These are phyloP conservation scores for Rhodophaea formosa DNA, from an alignment of 2,888 invertebrate species.

Conservation along the genomic window DNA sequence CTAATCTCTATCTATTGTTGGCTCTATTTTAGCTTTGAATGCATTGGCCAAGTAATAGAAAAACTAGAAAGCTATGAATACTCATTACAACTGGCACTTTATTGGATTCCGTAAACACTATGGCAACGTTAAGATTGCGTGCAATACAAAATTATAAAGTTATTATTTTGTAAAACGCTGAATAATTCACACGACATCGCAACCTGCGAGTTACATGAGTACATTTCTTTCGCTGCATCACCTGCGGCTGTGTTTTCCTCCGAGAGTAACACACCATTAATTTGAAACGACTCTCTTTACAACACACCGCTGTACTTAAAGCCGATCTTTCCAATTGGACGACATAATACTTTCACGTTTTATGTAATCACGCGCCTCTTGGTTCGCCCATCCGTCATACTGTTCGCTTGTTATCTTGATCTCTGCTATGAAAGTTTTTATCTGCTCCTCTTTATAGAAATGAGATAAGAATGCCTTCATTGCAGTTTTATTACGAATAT, in stretches of 20 bases:
- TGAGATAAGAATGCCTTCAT: slow-evolving; percentile 42
- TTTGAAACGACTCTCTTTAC: slow-evolving; percentile 34
- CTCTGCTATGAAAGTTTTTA: slow-evolving; percentile 61
- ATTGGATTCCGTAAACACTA: slow-evolving; percentile 5
- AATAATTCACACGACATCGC: slow-evolving; percentile 10
- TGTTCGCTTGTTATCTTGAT: slow-evolving; percentile 61
- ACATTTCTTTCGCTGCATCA: slow-evolving; percentile 12
- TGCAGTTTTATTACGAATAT: slow-evolving; percentile 20
- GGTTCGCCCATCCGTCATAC: slow-evolving; percentile 65
- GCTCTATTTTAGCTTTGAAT: too few species aligned
- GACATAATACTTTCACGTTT: slow-evolving; percentile 69
- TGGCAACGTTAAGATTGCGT: background rate
- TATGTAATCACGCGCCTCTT: slow-evolving; percentile 66
- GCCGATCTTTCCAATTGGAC: slow-evolving; percentile 59
- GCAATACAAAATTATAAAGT: slow-evolving; percentile 3
- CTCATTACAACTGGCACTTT: background rate
- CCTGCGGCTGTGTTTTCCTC: slow-evolving; percentile 28
- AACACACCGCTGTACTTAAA: slow-evolving; percentile 37
- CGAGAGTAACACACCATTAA: slow-evolving; percentile 33
- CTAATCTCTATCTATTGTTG: too few species aligned
- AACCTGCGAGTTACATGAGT: slow-evolving; percentile 10
- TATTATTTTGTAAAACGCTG: slow-evolving; percentile 9
- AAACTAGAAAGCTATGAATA: background rate
- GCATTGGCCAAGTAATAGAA: background rate
- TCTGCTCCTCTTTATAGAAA: slow-evolving; percentile 52